Evolutionary conservation across 2,888 invertebrate genomes (phyloP), one percentile per base, ranked within the genome.

Genomic region (Lathronympha strigana): DNA sequence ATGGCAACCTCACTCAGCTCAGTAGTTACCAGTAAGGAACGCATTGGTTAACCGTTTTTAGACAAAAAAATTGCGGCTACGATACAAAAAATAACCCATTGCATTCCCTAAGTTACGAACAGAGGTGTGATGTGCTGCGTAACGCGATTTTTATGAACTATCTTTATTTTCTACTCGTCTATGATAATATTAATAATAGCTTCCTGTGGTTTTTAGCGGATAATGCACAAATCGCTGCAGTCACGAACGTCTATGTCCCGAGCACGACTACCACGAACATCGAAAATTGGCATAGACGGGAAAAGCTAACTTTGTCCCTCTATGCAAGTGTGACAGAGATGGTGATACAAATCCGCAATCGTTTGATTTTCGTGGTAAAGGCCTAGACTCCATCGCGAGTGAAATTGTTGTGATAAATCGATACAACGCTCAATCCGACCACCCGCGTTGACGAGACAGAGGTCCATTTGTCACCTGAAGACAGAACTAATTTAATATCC

Each of bases 351-450:
- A n/a, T n/a, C n/a, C n/a, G n/a, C n/a, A n/a, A n/a, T n/a, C n/a
- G n/a, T n/a, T n/a, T n/a, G n/a, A n/a, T n/a, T n/a, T n/a, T n/a
- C n/a, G n/a, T n/a, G n/a, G n/a, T n/a, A n/a, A n/a, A n/a, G n/a
- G n/a, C n/a, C n/a, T n/a, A n/a, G n/a, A n/a, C 69, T 73, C 69
- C 69, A 72, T 72, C 67, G 66, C 67, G 67, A 86, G 87, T 85
- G 86, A 90, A 88, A 87, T 81, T 79, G 78, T 73, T 79, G 77
- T 87, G 83, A 88, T 85, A 78, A 84, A 88, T 85, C 69, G 76
- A 69, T 72, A 69, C 71, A 76, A 69, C 68, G 73, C 72, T 74
- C 73, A 75, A 75, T 71, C 67, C 72, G 89, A 80, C 89, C 90
- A 84, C 89, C 88, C 86, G 81, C 78, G 76, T 68, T 11, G 57